A percentile compares a stretch with the other conserved stretches of the same genome.
These are phyloP conservation scores for Cephus runcator DNA, from an alignment of 2,888 invertebrate genomes.

Conservation along the genomic window DNA sequence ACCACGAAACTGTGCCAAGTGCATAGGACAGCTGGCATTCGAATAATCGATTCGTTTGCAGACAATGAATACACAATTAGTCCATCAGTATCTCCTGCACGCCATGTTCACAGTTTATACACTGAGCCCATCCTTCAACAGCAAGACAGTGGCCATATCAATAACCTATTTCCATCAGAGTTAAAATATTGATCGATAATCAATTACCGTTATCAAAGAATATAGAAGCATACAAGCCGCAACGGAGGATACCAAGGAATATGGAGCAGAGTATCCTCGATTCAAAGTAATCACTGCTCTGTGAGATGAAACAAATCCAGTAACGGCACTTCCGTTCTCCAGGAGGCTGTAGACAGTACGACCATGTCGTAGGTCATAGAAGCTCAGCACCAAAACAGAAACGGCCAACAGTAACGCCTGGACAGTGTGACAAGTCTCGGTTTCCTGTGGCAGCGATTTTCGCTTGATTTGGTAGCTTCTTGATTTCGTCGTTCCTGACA, in stretches of 20 bases:
- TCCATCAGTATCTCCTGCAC: neutral
- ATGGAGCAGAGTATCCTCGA: constrained; percentile 44
- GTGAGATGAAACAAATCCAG: constrained; percentile 35
- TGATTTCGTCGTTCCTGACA: neutral
- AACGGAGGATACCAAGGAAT: constrained; percentile 37
- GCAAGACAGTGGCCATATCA: neutral
- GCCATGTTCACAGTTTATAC: neutral
- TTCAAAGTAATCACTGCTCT: constrained; percentile 42
- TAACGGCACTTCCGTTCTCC: constrained; percentile 42
- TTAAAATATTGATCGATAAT: neutral
- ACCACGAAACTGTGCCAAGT: neutral
- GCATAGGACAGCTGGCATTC: neutral
- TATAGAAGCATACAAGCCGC: constrained; percentile 44
- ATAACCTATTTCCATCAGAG: neutral
- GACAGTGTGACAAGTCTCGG: constrained; percentile 36
- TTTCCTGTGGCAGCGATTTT: constrained; percentile 10
- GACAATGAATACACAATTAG: neutral
- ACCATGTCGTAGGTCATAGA: constrained; percentile 41
- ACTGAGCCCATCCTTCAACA: neutral
- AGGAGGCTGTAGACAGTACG: constrained; percentile 43
- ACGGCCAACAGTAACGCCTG: constrained; percentile 38
- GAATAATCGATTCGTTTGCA: neutral
- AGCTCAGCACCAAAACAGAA: constrained; percentile 41
- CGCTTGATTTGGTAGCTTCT: neutral
- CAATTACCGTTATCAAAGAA: constrained; percentile 46